Evolutionary conservation across 1,140 invertebrate genomes (phyloP), one percentile per base, ranked within the genome.

Genomic region (Lysiphlebus fabarum): DNA sequence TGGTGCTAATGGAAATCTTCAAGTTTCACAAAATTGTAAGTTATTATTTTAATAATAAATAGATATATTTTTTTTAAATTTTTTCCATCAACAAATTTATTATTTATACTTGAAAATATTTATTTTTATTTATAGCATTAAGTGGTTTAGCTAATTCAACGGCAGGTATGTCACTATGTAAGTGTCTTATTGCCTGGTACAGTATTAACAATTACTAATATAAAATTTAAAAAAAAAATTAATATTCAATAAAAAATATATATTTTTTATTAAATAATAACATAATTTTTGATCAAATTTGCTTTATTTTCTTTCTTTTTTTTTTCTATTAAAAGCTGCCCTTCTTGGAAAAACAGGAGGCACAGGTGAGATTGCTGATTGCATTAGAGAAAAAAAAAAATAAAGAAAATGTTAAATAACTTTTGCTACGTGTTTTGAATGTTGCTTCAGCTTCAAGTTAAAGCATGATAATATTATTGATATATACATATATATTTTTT

Each of bases 161-260:
- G 70, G 79, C 78, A 76, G 79, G 76, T 79, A 78, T 80, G 75
- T 78, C 77, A 70, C 69, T 78, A 78, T 79, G 77, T 79, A 79
- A 73, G 77, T 79, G 73, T 78, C 76, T 65, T 70, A 76, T 76
- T 78, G 75, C 74, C 73, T 78, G 76, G 75, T 79, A 79, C 64
- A 79, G 75, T 77, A 77, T 77, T 76, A 78, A 79, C 75, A 68
- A 73, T 71, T 74, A 75, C 71, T 76, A 76, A 49, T 40, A 9
- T 40, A 6, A 6, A 40, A 40, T 40, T 40, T 9, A 6, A 9
- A 40, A 9, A 7, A 11, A 40, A 40, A 40, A 40, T 2, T 2
- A 8, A 8, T 40, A 40, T 10, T 40, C 38, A n/a, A 40, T 40
- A 7, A 8, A 40, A 40, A 40, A 40, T 40, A 10, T 9, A 36